Base-by-base conservation (phyloP, 2,888 invertebrate genomes). In the Amphimallon solstitiale region DNA sequence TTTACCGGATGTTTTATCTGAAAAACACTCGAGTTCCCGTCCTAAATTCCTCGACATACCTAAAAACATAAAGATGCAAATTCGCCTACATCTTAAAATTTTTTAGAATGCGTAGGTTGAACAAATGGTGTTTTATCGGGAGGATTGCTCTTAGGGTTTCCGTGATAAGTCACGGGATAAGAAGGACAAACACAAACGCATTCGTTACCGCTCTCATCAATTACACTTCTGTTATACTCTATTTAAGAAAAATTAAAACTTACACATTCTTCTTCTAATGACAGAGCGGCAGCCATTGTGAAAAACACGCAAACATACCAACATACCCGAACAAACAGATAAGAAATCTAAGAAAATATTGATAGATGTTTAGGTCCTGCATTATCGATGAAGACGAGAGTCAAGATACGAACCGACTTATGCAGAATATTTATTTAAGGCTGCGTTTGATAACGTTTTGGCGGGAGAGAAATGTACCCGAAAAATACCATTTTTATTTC, bases 191-290 rank as follows among this genome's bases (percentile, higher is more conserved):
- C n/a, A 29, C 19, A 34, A n/a, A 15, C 34, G 14, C 35, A 17
- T 35, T 43, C 45, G 23, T 51, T 7, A 17, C 19, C 40, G 40
- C 4, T 51, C 19, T 12, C 17, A 14, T 17, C 4, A 23, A 49
- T n/a, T 14, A 23, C 7, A n/a, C 7, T 37, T 15, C 29, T 23
- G 19, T 48, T n/a, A 21, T 54, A 52, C 14, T 15, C 29, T 29
- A 35, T 23, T 37, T 59, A 54, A 15, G 59, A 21, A 65, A 68
- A 71, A 76, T 77, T 79, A 77, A n/a, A n/a, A 87, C 89, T 90
- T 82, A 91, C 92, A 87, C 89, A 87, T 84, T 91, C 90, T 81
- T 92, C 90, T 83, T 91, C 90, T 81, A 88, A 87, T 84, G 90
- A 89, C 86, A 91, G 86, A 80, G 87, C 87, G 85, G 90, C 89